phyloP scores from a whole-genome alignment of 2,113 vertebrate genomes.

The Capra hircus region DNA sequence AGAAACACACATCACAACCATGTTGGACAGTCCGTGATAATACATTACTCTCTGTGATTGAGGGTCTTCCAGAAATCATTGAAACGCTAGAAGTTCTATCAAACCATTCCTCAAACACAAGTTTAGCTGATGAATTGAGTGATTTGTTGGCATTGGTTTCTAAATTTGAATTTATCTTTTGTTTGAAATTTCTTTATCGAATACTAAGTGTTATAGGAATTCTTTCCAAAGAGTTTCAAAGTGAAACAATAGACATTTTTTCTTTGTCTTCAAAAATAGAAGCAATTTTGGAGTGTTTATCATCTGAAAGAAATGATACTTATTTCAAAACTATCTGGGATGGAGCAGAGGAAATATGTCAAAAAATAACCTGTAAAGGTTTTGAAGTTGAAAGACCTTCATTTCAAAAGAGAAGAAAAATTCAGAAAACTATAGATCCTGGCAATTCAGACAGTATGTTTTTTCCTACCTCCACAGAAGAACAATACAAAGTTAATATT shows the following conservation, averaged over 20 bases:
- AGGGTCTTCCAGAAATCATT: slow-evolving; percentile 62
- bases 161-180: slow-evolving; percentile 73
- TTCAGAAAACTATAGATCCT: slow-evolving; percentile 41
- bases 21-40: slow-evolving; percentile 60
- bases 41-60: slow-evolving; percentile 51
- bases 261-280: slow-evolving; percentile 72
- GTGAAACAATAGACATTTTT: slow-evolving; percentile 66
- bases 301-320: slow-evolving; percentile 61
- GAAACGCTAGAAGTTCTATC: slow-evolving; percentile 24
- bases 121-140: slow-evolving; percentile 36
- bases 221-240: slow-evolving; percentile 71
- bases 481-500: slow-evolving; percentile 65
- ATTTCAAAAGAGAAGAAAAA: slow-evolving; percentile 67
- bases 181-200: slow-evolving; percentile 70
- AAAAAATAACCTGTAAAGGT: slow-evolving; percentile 61
- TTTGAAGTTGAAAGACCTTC: slow-evolving; percentile 69
- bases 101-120: slow-evolving; percentile 32
- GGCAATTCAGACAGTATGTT: slow-evolving; percentile 22
- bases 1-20: slow-evolving; percentile 47
- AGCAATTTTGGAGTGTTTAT: slow-evolving; percentile 71
- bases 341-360: slow-evolving; percentile 60
- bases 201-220: slow-evolving; percentile 67
- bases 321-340: slow-evolving; percentile 66
- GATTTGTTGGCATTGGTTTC: slow-evolving; percentile 54
- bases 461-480: slow-evolving; percentile 59